Base-by-base conservation (phyloP, 2,888 invertebrate genomes). In the Lycophotia porphyrea region DNA sequence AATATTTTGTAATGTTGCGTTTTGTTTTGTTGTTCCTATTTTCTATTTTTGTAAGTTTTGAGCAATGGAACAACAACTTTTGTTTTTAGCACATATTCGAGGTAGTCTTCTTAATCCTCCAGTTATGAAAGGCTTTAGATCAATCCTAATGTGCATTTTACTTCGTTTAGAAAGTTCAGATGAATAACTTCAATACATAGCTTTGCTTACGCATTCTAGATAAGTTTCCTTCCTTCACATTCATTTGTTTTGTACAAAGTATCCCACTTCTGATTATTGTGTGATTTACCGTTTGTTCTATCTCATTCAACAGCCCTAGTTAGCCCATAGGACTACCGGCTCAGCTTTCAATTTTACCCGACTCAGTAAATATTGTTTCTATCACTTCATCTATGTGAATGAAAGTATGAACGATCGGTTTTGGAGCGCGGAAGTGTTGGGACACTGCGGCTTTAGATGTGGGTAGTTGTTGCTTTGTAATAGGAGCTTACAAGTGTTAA, bases 271-370 rank as follows among this genome's bases (percentile, higher is more conserved):
- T 18, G 5, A 31, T 44, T 47, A 1, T 24, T 15, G 13, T 47
- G 52, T 71, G 39, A 64, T 63, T 36, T 60, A 60, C 1, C 18
- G n/a, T 61, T 61, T 52, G 24, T 66, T 9, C 1, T 42, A 24
- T 11, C 1, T 0, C 0, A n/a, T 34, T 61, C 27, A 44, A 0
- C 82, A 83, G 44, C 82, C 82, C 82, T 83, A 76, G 49, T 71
- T 44, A 9, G 61, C n/a, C 34, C 27, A 55, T n/a, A 71, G 63
- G 49, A 63, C 76, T 76, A 73, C 61, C 64, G 68, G 36, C 80
- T 65, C 65, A 65, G 83, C 80, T 83, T 83, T 83, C 83, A 83
- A 80, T 83, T 80, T 83, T 76, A 83, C 68, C 69, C 63, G 71
- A 27, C 71, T 69, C 61, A 24, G 80, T 83, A 83, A 83, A 83